phyloP scores from a whole-genome alignment of 2,113 vertebrate species.

The Suricata suricatta region DNA sequence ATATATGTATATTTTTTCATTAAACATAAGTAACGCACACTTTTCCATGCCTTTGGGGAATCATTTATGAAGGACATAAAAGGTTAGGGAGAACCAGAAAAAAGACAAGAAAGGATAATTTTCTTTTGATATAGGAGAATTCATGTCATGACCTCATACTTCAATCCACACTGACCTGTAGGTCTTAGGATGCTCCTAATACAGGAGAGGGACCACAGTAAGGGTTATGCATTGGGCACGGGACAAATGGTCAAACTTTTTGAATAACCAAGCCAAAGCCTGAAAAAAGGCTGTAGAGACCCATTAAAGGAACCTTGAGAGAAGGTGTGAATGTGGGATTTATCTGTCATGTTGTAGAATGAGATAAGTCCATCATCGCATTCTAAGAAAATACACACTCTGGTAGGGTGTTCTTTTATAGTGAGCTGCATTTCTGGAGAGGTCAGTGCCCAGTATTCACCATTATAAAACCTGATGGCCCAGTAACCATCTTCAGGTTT shows the following conservation, averaged over 20 bases:
- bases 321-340: slow-evolving; percentile 82
- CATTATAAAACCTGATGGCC: background rate
- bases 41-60: background rate
- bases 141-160: too few species aligned
- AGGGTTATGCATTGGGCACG: background rate
- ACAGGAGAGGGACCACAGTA: too few species aligned
- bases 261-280: slow-evolving; percentile 86
- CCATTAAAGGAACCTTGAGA: slow-evolving; percentile 75
- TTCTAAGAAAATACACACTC: slow-evolving; percentile 84
- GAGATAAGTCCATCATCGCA: slow-evolving; percentile 85
- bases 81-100: background rate
- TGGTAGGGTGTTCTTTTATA: slow-evolving; percentile 63
- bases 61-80: background rate
- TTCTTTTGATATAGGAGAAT: background rate
- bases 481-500: slow-evolving; percentile 47
- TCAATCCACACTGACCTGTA: background rate
- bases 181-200: too few species aligned
- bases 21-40: background rate
- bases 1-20: background rate
- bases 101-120: background rate
- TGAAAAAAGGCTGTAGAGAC: slow-evolving; percentile 86
- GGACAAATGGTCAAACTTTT: slow-evolving; percentile 41
- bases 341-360: slow-evolving; percentile 86
- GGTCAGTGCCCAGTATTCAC: slow-evolving; percentile 79
- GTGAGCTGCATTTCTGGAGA: slow-evolving; percentile 75